These are phyloP conservation scores for Ophraella communa DNA, from an alignment of 2,888 invertebrate species.

Conservation along the genomic window DNA sequence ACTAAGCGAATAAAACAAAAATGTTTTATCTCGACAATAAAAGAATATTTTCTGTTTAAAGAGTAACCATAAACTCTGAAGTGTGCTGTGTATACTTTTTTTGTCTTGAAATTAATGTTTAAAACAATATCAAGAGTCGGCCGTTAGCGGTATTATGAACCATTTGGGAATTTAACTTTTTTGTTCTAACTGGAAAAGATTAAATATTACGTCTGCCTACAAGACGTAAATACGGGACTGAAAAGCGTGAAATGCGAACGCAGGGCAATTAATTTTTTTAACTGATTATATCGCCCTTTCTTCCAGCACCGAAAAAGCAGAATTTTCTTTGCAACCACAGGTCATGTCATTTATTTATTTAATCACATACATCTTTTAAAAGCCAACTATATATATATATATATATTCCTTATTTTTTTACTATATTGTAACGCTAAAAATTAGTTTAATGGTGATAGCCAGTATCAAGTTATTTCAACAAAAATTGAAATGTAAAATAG, in stretches of 20 bases:
- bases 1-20: slow-evolving; percentile 34
- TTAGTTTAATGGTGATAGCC: too few relatives aligned
- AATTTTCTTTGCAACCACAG: not conserved
- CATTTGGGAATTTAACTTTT: slow-evolving; percentile 41
- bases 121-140: slow-evolving; percentile 31
- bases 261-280: slow-evolving; percentile 17
- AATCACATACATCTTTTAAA: not conserved
- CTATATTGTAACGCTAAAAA: too few relatives aligned
- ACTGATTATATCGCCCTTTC: not conserved
- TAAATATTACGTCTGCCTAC: slow-evolving; percentile 23
- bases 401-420: too few relatives aligned
- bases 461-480: too few relatives aligned
- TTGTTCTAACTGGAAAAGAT: slow-evolving; percentile 26
- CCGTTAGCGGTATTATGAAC: slow-evolving; percentile 35
- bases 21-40: slow-evolving; percentile 37
- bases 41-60: slow-evolving; percentile 28
- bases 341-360: not conserved
- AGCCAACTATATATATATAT: too few relatives aligned
- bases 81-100: slow-evolving; percentile 24
- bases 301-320: not conserved
- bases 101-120: slow-evolving; percentile 26
- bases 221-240: slow-evolving; percentile 14
- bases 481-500: too few relatives aligned
- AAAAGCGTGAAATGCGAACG: slow-evolving; percentile 8
- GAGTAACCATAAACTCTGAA: slow-evolving; percentile 40